Evolutionary conservation across 2,888 invertebrate genomes (phyloP).

Genomic region (Sphinx pinastri): DNA sequence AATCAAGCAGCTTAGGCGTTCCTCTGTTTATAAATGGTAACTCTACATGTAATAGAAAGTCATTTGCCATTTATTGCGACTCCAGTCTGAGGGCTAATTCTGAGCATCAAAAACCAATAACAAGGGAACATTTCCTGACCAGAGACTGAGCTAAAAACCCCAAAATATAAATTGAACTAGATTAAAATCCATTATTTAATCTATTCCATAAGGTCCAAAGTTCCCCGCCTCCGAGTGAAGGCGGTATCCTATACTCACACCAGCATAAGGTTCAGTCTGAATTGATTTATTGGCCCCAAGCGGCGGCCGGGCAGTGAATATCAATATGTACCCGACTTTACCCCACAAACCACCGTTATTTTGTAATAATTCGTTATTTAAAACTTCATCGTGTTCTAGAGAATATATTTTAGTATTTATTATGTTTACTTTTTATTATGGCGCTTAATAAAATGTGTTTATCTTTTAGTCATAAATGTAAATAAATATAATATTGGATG

Average conservation of each 20-base stretch:
- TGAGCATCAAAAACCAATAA: too few species aligned
- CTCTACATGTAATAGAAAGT: too few species aligned
- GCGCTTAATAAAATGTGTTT: too few species aligned
- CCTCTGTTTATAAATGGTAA: too few species aligned
- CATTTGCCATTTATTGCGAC: too few species aligned
- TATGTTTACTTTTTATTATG: background rate
- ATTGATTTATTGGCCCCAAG: constrained; percentile 41
- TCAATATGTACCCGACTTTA: constrained; percentile 46
- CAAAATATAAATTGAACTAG: background rate
- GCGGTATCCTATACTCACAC: background rate
- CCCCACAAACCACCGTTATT: constrained; percentile 1
- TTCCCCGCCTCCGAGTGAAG: background rate
- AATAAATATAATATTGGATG: too few species aligned
- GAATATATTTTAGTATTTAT: background rate
- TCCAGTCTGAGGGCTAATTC: too few species aligned
- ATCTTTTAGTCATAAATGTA: too few species aligned
- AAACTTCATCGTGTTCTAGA: background rate
- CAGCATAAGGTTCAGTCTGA: background rate
- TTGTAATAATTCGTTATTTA: background rate
- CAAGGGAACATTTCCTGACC: background rate
- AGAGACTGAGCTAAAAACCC: too few species aligned
- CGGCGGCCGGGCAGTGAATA: constrained; percentile 52
- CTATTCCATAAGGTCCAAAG: background rate
- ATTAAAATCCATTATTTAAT: background rate
- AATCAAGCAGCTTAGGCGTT: too few species aligned